A percentile compares a stretch with the other conserved stretches of the same genome.
phyloP scores from a whole-genome alignment of 2,797 vertebrate species.

The Momotus momota region DNA sequence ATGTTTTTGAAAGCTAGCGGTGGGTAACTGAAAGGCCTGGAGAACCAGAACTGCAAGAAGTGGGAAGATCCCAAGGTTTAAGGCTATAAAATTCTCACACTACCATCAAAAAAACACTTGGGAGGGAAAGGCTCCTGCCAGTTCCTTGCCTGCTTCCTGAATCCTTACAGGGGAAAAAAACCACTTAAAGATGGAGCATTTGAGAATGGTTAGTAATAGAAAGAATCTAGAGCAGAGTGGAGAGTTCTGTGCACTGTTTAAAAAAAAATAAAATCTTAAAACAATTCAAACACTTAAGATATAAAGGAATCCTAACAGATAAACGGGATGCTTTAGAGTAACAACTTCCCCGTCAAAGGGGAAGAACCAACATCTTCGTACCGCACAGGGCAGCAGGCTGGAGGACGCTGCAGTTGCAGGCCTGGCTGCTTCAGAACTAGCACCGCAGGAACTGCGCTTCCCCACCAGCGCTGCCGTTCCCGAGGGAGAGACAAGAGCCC shows the following conservation, averaged over 20 bases:
- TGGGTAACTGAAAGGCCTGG: background rate
- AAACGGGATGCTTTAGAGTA: background rate
- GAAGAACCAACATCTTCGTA: background rate
- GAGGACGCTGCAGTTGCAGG: accelerated
- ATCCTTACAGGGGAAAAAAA: background rate
- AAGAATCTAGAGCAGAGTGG: accelerated
- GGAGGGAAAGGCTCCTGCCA: background rate
- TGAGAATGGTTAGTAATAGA: background rate
- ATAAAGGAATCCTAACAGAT: background rate
- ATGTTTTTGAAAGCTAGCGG: background rate
- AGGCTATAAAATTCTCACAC: background rate
- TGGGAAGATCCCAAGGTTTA: background rate
- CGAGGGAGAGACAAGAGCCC: accelerated
- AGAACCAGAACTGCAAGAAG: background rate
- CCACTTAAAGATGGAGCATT: background rate
- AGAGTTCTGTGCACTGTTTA: background rate
- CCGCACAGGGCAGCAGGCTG: accelerated
- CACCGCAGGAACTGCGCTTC: accelerated
- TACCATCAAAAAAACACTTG: background rate
- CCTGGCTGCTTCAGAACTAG: accelerated
- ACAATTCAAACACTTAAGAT: background rate
- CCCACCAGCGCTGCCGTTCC: accelerated
- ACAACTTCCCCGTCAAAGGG: background rate
- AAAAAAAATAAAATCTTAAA: background rate
- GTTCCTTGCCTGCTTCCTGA: background rate